phyloP scores from a whole-genome alignment of 2,797 vertebrate species.

The Tachyglossus aculeatus region DNA sequence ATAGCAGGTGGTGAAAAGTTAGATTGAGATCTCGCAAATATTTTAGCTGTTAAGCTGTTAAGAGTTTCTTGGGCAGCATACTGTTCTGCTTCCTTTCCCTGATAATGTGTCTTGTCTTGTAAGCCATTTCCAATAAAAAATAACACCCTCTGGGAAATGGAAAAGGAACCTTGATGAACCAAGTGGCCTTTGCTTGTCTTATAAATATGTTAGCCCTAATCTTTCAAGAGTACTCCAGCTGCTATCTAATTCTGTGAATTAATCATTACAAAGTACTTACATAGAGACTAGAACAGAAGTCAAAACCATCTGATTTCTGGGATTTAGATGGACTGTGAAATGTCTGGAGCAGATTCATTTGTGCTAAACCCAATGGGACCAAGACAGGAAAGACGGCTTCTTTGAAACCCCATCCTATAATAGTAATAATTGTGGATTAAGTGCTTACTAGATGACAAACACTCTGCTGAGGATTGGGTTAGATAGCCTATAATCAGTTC shows the following conservation, averaged over 20 bases:
- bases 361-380: not conserved
- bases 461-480: no score
- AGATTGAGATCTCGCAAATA: no score
- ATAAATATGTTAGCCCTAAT: not conserved
- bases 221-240: not conserved
- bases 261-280: slow-evolving; percentile 12
- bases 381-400: no score
- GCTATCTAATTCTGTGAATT: not conserved
- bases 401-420: no score
- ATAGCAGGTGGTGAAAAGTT: no score
- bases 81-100: no score
- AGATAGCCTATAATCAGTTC: no score
- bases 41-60: no score
- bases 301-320: slow-evolving; percentile 6
- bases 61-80: no score
- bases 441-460: no score
- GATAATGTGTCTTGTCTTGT: no score
- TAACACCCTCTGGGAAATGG: not conserved
- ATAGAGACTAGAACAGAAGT: slow-evolving; percentile 13
- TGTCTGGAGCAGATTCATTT: not conserved
- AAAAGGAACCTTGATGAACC: not conserved
- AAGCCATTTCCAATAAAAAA: not conserved
- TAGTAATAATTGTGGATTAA: no score
- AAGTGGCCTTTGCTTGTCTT: not conserved
- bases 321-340: slow-evolving; percentile 10